A percentile compares a stretch with the other conserved stretches of the same genome.
Conservation (phyloP, 2,888 invertebrate species). For the Erynnis tages region DNA sequence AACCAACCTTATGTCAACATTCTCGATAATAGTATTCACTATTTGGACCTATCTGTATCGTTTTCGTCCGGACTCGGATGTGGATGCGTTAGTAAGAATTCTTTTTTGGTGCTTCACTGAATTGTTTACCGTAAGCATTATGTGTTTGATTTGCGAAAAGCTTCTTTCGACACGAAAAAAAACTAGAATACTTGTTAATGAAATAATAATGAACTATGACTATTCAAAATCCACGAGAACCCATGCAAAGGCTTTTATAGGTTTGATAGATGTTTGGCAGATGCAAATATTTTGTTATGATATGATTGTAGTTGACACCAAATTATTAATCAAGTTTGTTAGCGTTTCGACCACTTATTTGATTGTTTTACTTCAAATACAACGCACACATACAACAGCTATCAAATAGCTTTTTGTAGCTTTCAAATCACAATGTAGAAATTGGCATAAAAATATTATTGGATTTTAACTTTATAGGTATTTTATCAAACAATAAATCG, state of each 20-base stretch:
- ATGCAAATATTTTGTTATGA: neutral
- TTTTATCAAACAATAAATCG: too few relatives aligned
- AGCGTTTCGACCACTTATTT: neutral
- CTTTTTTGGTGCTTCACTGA: neutral
- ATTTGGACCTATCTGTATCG: neutral
- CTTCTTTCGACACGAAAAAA: constrained; percentile 7
- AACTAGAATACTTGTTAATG: constrained; percentile 52
- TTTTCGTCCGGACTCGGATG: neutral
- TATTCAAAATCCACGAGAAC: constrained; percentile 50
- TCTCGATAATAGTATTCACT: neutral
- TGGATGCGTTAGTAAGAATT: neutral
- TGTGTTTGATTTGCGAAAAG: neutral
- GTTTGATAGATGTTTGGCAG: constrained; percentile 46
- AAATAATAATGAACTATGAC: constrained; percentile 60
- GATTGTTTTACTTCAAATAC: neutral
- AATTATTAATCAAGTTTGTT: constrained; percentile 1
- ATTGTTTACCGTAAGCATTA: neutral
- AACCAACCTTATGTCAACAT: neutral
- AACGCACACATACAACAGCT: neutral
- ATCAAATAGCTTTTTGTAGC: too few relatives aligned
- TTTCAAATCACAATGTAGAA: too few relatives aligned
- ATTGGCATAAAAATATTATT: too few relatives aligned
- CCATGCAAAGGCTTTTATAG: constrained; percentile 61
- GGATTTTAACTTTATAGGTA: too few relatives aligned
- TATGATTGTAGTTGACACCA: neutral